Conservation (phyloP, 1,140 invertebrate genomes). For the Cylas formicarius region DNA sequence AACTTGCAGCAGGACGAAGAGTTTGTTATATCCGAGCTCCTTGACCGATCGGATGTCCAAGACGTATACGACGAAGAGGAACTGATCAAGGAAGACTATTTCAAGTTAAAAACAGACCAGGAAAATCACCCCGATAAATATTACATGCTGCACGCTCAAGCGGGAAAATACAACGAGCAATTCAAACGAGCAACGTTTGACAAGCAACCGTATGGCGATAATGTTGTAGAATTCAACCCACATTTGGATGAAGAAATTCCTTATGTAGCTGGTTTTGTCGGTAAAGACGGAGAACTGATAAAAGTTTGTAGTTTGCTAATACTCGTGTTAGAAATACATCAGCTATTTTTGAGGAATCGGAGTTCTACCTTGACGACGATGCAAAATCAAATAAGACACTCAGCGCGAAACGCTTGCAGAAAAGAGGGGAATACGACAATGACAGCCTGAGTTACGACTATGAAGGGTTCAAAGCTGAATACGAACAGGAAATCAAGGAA, state of each 20-base stretch:
- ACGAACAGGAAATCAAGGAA: constrained; percentile 26
- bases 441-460: constrained; percentile 34
- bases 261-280: constrained; percentile 28
- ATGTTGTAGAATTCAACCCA: constrained; percentile 24
- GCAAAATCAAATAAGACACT: constrained; percentile 14
- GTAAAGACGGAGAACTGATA: constrained; percentile 22
- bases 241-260: constrained; percentile 24
- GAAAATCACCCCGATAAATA: constrained; percentile 22
- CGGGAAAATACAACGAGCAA: constrained; percentile 14
- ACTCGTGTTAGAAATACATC: background rate
- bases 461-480: constrained; percentile 30
- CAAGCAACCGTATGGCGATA: background rate
- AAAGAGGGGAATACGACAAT: constrained; percentile 10
- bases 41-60: constrained; percentile 29
- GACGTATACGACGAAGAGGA: constrained; percentile 37
- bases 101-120: constrained; percentile 15
- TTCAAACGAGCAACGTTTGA: constrained; percentile 1
- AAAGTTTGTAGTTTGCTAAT: constrained; percentile 8
- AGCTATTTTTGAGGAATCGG: constrained; percentile 21
- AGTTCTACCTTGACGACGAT: constrained; percentile 25
- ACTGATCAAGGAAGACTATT: constrained; percentile 30
- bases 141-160: constrained; percentile 25
- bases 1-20: constrained; percentile 32
- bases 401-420: constrained; percentile 14
- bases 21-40: constrained; percentile 36